Percentiles rank a stretch among this genome's conserved stretches.
Evolutionary conservation across 2,113 vertebrate genomes (phyloP).

Genomic region (Halcyon malimbica): DNA sequence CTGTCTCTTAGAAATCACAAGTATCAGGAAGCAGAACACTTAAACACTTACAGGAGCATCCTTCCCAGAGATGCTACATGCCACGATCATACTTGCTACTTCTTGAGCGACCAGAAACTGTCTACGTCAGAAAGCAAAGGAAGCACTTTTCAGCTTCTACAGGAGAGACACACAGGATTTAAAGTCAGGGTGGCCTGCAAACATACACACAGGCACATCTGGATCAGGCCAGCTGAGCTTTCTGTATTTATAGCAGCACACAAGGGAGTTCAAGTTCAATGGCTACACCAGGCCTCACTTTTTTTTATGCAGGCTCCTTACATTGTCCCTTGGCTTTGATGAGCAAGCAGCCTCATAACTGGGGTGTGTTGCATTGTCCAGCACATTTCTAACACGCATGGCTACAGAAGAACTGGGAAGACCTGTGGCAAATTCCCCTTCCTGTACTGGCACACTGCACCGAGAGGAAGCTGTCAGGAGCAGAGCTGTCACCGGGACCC

Average conservation of each 20-base stretch:
- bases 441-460: background rate
- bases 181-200: background rate
- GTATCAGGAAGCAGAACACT: background rate
- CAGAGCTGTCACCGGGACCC: background rate
- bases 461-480: background rate
- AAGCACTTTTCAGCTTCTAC: background rate
- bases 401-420: background rate
- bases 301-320: background rate
- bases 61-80: background rate
- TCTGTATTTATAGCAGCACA: background rate
- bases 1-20: background rate
- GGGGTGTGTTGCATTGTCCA: background rate
- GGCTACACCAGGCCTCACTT: too few relatives aligned
- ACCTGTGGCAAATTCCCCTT: background rate
- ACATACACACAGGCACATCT: background rate
- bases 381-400: background rate
- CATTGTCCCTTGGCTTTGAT: background rate
- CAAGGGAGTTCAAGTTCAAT: background rate
- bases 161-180: too few relatives aligned
- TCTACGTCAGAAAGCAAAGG: background rate
- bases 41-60: background rate
- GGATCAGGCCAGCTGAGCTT: too few relatives aligned
- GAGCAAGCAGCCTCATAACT: background rate
- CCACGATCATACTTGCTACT: too few relatives aligned
- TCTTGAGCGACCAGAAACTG: background rate